Base-by-base conservation (phyloP, 2,888 invertebrate genomes). In the Odontothrips loti region DNA sequence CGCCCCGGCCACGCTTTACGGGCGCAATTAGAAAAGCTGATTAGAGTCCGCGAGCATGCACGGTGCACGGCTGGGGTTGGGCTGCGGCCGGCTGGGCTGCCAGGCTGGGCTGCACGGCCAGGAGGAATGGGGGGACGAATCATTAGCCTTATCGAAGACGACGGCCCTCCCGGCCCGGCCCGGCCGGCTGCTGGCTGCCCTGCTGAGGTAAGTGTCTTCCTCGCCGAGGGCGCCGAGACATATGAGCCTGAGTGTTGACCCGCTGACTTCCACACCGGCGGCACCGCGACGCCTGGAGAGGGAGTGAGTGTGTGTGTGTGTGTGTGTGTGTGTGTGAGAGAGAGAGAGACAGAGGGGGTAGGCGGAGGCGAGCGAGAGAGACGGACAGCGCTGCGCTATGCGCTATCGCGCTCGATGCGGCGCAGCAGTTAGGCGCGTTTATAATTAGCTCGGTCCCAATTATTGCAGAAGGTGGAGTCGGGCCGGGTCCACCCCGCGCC, bases 391-490 rank as follows among this genome's bases (percentile, higher is more conserved):
- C 6, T 43, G 34, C 6, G 34, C 34, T 43, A 43, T 43, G 58
- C 11, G 47, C 63, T 80, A 34, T 63, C 58, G 68, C 80, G 78
- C 68, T 17, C 80, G 80, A 75, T 34, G 48, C 34, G 34, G 34
- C 34, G 79, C 63, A 81, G 79, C 11, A 68, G 58, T 81, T 68
- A n/a, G 27, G 58, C 63, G 81, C 27, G 68, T 78, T 81, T 58
- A 48, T 80, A 81, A 48, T 82, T 81, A 48, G 27, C 29, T 82
- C 81, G 82, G 82, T 83, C 82, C 83, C 83, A 82, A 83, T 84
- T 83, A 82, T 83, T 83, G 82, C 83, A 83, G 82, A 82, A 82
- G 83, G 81, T 83, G 82, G 82, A 83, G 83, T 82, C 84, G 82
- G 82, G 84, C 83, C 84, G 83, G 83, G 83, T 82, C 83, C 20